Evolutionary conservation across 1,140 invertebrate genomes (phyloP), one percentile per base, ranked within the genome.

Genomic region (Theocolax elegans): DNA sequence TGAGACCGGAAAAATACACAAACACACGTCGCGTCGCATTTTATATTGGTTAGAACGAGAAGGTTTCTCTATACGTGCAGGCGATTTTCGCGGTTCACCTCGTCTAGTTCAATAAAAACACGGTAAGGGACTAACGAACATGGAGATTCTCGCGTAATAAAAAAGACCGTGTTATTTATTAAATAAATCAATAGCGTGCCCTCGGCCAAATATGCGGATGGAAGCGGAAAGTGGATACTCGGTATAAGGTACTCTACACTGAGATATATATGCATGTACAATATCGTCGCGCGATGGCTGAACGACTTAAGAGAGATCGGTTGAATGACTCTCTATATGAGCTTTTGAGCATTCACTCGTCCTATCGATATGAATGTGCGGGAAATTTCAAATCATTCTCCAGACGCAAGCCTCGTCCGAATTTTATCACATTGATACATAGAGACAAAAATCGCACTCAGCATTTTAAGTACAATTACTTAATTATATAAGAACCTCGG

Each of bases 181-280:
- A 54, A 54, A 54, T 35, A 31, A 54, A 54, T 54, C 27, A 53
- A 53, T 29, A 13, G 13, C 13, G n/a, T 13, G 7, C 15, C 71
- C 75, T 72, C 25, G 27, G 29, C 51, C 72, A 78, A 10, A 35
- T 35, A 35, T 35, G 31, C 10, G 31, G 10, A 35, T 35, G 10
- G 4, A 4, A 35, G 31, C 31, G 31, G 25, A 51, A 51, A 51
- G 49, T 23, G 25, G 49, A 15, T 51, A 51, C 13, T 51, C 25
- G 15, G n/a, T n/a, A n/a, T n/a, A n/a, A n/a, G n/a, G n/a, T n/a
- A n/a, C n/a, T n/a, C n/a, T n/a, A n/a, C n/a, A n/a, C n/a, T n/a
- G n/a, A n/a, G n/a, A n/a, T n/a, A n/a, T n/a, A n/a, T n/a, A n/a
- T n/a, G n/a, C n/a, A n/a, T n/a, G n/a, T n/a, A n/a, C n/a, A n/a